Evolutionary conservation across 1,140 invertebrate species (phyloP).

Genomic region (Leptinotarsa undecemlineata): DNA sequence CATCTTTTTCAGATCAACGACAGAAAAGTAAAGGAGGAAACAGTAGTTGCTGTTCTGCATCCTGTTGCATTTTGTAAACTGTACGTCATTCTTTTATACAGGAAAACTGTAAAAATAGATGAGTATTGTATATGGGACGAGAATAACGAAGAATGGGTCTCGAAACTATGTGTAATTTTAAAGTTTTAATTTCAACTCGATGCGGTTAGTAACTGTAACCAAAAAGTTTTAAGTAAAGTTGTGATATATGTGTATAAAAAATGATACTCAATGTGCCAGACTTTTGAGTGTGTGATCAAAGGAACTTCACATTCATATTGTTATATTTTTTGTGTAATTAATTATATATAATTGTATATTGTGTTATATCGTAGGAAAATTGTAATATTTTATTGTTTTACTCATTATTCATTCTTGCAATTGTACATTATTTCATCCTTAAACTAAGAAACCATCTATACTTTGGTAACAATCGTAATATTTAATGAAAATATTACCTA

Average conservation of each 20-base stretch:
- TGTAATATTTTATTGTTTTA: constrained; percentile 29
- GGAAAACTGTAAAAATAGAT: constrained; percentile 17
- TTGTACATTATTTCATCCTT: constrained; percentile 19
- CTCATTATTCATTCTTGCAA: constrained; percentile 21
- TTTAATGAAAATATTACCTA: constrained; percentile 10
- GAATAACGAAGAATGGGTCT: constrained; percentile 4
- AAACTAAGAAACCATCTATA: constrained; percentile 4
- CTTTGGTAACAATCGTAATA: constrained; percentile 8
- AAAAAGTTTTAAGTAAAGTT: constrained; percentile 30
- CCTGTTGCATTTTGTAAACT: constrained; percentile 87
- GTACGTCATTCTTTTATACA: constrained; percentile 34
- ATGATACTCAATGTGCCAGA: constrained; percentile 34
- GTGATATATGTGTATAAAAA: constrained; percentile 34
- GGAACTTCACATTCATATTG: constrained; percentile 21
- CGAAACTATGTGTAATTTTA: constrained; percentile 14
- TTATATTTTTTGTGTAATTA: constrained; percentile 29
- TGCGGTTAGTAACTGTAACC: constrained; percentile 25
- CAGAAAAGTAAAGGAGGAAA: constrained; percentile 92
- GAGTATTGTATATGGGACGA: neutral
- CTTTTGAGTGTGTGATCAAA: constrained; percentile 28
- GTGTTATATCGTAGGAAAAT: constrained; percentile 23
- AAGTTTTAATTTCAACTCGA: constrained; percentile 19
- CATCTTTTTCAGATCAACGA: constrained; percentile 80
- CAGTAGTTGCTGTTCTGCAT: constrained; percentile 88
- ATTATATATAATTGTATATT: constrained; percentile 26